Evolutionary conservation across 1,140 invertebrate species (phyloP).

Genomic region (Bombus superbus): DNA sequence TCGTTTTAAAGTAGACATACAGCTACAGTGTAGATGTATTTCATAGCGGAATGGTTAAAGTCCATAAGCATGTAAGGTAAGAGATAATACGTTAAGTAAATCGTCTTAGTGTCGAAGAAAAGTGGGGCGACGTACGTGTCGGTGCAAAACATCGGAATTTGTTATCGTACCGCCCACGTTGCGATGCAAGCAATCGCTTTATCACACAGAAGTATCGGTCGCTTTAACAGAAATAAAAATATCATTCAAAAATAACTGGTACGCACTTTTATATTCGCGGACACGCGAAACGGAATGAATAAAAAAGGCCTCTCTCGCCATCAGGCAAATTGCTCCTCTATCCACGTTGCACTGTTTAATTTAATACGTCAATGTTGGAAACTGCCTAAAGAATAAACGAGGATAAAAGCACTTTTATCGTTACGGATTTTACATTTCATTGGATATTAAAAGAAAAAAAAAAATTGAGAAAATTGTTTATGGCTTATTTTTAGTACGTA

Average conservation of each 20-base stretch:
- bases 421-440: neutral
- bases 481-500: neutral
- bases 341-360: neutral
- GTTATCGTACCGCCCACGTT: slow-evolving; percentile 54
- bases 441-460: neutral
- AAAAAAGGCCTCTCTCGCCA: neutral
- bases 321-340: neutral
- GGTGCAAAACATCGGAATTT: slow-evolving; percentile 58
- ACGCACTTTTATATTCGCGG: slow-evolving; percentile 1
- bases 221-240: slow-evolving; percentile 42
- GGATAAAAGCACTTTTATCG: neutral
- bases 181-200: slow-evolving; percentile 55
- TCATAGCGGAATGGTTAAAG: slow-evolving; percentile 29
- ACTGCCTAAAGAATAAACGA: neutral
- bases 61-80: slow-evolving; percentile 40
- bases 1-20: slow-evolving; percentile 3
- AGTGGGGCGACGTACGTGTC: slow-evolving; percentile 22
- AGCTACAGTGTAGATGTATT: neutral
- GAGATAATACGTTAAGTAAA: slow-evolving; percentile 61
- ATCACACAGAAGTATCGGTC: slow-evolving; percentile 50
- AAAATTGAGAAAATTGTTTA: neutral
- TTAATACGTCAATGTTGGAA: neutral
- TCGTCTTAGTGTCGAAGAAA: slow-evolving; percentile 23
- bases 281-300: slow-evolving; percentile 35
- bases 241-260: slow-evolving; percentile 57